Conservation (phyloP, 2,888 invertebrate genomes). For the Cremastinae sp. region DNA sequence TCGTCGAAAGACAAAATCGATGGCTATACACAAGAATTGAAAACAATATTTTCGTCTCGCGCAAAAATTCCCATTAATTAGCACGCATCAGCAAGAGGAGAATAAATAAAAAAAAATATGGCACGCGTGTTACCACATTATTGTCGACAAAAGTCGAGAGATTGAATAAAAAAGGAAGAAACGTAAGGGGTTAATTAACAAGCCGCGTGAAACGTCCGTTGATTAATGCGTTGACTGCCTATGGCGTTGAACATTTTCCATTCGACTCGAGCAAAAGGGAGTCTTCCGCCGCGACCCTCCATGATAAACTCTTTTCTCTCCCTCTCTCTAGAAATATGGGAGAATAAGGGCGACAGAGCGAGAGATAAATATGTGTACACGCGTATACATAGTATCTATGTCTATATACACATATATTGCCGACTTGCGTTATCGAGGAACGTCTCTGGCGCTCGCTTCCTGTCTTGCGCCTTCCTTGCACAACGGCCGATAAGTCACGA, state of each 20-base stretch:
- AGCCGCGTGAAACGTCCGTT: conserved; percentile 36
- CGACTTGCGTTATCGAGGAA: too few species aligned
- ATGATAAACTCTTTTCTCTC: conserved; percentile 37
- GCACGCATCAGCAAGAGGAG: too few species aligned
- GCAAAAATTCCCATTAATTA: too few species aligned
- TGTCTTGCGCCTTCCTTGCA: conserved; percentile 65
- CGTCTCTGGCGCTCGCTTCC: conserved; percentile 54
- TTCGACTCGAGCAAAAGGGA: conserved; percentile 23
- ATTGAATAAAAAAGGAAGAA: conserved; percentile 27
- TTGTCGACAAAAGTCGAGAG: conserved; percentile 7
- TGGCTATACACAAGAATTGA: neutral
- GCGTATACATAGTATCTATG: too few species aligned
- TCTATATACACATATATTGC: too few species aligned
- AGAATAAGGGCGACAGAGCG: too few species aligned
- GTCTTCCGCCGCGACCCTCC: neutral
- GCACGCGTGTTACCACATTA: conserved; percentile 9
- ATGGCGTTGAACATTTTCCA: conserved; percentile 8
- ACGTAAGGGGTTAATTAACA: conserved; percentile 58
- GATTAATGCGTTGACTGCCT: conserved; percentile 49
- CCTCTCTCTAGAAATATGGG: neutral
- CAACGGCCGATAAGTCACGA: conserved; percentile 72
- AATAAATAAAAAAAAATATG: neutral
- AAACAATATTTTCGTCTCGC: neutral
- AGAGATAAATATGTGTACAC: too few species aligned
- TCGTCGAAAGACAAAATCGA: too few species aligned